Evolutionary conservation across 64 coral and sea anemone genomes (phyloP), one percentile per base, ranked within the genome.

Genomic region (Hydrozoanthus tunicans): DNA sequence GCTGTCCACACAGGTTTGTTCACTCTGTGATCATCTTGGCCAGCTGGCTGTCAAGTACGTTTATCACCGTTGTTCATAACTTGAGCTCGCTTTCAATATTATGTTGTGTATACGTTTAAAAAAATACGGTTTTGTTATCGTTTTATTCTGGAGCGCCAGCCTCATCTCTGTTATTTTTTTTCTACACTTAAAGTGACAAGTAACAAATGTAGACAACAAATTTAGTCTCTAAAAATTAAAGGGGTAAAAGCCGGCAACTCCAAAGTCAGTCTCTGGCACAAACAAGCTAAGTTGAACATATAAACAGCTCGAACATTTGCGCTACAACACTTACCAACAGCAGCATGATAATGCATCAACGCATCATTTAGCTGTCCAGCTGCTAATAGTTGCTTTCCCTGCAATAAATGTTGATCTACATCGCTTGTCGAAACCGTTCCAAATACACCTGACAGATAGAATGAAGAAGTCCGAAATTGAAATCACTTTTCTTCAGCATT

Each of bases 291-390:
- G 24, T 60, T 17, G 57, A 14, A 77, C 9, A 14, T 83, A 8
- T 56, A 56, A 72, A 10, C 56, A 25, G 73, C 10, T 27, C 62
- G 26, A 86, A 61, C 5, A 5, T 51, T 8, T 59, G 9, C 15
- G 6, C 13, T 10, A 66, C 4, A 83, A 6, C 70, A 92, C 96
- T 94, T 67, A 99, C 97, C 97, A 63, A 99, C 97, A 15, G 97
- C 97, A 58, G 97, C 97, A 81, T 99, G 97, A 89, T 99, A 99
- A 89, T 99, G 97, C 14, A 70, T 63, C 20, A 99, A 77, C 0
- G 97, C 97, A 96, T 99, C 97, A 15, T 80, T 94, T 61, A 99
- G 66, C 58, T 99, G 97, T 90, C 97, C 97, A 20, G 83, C 73
- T 53, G 97, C 85, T 11, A 99, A 66, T 25, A 99, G 91, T 77